Evolutionary conservation across 2,888 invertebrate species (phyloP).

Genomic region (Griposia aprilina): DNA sequence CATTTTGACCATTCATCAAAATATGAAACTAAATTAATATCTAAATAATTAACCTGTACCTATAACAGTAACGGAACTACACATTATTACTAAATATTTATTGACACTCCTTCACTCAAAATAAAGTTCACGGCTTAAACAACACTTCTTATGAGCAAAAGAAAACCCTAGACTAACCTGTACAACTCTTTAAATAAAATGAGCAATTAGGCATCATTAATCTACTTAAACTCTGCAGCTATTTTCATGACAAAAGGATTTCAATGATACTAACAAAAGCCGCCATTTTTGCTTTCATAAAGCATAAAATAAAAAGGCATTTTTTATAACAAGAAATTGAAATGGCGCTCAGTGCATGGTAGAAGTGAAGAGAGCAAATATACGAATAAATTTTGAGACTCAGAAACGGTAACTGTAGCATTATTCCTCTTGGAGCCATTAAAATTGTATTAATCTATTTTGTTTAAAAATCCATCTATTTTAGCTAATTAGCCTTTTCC

Average conservation of each 20-base stretch:
- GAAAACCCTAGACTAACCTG: background rate
- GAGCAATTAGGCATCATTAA: background rate
- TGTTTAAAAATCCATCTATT: background rate
- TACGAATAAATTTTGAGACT: slow-evolving; percentile 72
- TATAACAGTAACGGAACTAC: background rate
- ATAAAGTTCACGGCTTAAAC: background rate
- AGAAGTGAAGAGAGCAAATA: slow-evolving; percentile 68
- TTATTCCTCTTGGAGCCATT: slow-evolving; percentile 58
- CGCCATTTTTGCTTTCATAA: slow-evolving; percentile 41
- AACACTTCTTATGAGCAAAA: background rate
- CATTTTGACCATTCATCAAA: too few species aligned
- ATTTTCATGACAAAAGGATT: slow-evolving; percentile 6
- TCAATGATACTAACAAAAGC: background rate
- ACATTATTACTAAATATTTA: background rate
- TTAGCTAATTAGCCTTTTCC: background rate
- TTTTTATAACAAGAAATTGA: slow-evolving; percentile 63
- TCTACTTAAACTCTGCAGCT: background rate
- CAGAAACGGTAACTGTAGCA: slow-evolving; percentile 59
- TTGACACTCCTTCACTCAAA: background rate
- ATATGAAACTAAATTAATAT: too few species aligned
- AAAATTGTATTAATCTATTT: background rate
- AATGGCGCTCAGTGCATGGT: slow-evolving; percentile 66
- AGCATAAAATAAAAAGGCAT: slow-evolving; percentile 44
- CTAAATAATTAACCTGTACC: too few species aligned
- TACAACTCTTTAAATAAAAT: background rate